These are phyloP conservation scores for Epizoanthus ramosus DNA, from an alignment of 92 coral and sea anemone genomes.

Conservation along the genomic window DNA sequence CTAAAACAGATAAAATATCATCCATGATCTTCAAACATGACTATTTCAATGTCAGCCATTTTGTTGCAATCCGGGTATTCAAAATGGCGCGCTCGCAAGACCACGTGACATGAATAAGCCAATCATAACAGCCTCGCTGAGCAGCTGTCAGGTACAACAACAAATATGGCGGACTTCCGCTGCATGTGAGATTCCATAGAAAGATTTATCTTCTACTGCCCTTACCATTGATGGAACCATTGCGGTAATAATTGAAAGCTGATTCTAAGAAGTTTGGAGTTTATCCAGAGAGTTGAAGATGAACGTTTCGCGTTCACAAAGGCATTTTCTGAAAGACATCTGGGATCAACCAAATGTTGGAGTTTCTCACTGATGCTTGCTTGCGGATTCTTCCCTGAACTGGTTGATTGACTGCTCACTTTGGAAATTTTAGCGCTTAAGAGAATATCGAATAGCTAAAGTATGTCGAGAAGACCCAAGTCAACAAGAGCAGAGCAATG, in stretches of 20 bases:
- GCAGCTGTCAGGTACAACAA: conserved; percentile 50
- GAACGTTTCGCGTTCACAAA: background rate
- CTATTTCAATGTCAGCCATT: conserved; percentile 26
- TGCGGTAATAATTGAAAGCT: background rate
- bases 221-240: background rate
- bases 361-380: background rate
- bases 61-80: conserved; percentile 49
- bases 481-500: conserved; percentile 92
- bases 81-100: conserved; percentile 61
- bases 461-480: conserved; percentile 78
- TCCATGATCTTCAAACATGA: conserved; percentile 2
- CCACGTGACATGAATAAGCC: conserved; percentile 59
- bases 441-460: conserved; percentile 17
- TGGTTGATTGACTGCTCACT: background rate
- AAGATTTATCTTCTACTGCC: background rate
- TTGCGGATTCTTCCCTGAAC: background rate
- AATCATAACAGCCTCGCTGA: conserved; percentile 40
- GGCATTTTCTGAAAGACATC: conserved; percentile 16
- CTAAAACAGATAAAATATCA: background rate
- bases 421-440: background rate
- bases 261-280: background rate
- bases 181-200: background rate
- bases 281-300: background rate
- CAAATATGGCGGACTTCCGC: conserved; percentile 63
- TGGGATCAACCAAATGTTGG: background rate